Evolutionary conservation across 2,113 vertebrate genomes (phyloP), one percentile per base, ranked within the genome.

Genomic region (Pelecanoides urinatrix): DNA sequence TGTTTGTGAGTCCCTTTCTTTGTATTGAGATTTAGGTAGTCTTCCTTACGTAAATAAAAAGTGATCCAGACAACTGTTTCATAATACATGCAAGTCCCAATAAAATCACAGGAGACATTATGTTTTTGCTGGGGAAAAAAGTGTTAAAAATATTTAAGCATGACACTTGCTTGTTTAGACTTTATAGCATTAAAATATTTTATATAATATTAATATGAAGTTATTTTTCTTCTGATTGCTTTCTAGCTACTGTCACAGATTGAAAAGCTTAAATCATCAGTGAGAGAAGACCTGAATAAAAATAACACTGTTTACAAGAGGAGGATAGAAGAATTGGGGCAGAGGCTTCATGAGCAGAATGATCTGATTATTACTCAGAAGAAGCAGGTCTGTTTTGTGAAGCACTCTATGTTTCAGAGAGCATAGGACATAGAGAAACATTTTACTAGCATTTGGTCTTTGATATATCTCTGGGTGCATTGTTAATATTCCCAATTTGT

Each of bases 341-440:
- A 98, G 94, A 98, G 88, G 65, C 97, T 99, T 86, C 98, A 98
- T 96, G 98, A 99, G 87, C 98, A 98, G 96, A 98, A 98, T 21
- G 98, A 99, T 47, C 96, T 98, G 67, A 98, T 99, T 92, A 74
- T 79, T 83, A 94, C 74, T 30, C 99, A 99, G 96, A 98, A 96
- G 81, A 97, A 98, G 36, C 98, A 99, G 99, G 99, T 99, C 78
- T 86, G 96, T 88, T 73, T 62, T 72, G 29, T 29, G 26, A 18
- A 53, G 22, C 5, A 7, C 13, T 62, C 13, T 29, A 0, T 22
- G 13, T 71, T 87, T 89, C 40, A 59, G 80, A 73, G 59, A 80
- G 10, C 12, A 29, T 15, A 62, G 23, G 22, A 45, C 16, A 29
- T 7, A 77, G 18, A 68, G 40, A 80, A 83, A 40, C 14, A 19